Evolutionary conservation across 2,797 vertebrate genomes (phyloP).

Genomic region (Protosalanx chinensis): DNA sequence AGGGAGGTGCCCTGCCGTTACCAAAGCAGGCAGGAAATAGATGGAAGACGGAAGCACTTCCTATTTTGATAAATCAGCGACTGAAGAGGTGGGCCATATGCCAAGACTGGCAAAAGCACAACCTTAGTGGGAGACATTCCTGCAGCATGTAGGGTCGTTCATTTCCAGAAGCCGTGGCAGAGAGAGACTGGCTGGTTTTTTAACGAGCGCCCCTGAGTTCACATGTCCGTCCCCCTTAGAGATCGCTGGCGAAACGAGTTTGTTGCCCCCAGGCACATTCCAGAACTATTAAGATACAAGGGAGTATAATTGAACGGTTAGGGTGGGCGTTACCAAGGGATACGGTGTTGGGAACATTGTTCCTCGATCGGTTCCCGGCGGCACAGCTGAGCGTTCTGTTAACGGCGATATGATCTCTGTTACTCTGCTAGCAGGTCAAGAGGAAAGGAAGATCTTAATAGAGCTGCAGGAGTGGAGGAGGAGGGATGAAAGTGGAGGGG

Average conservation of each 20-base stretch:
- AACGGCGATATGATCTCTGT: not conserved
- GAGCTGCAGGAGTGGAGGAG: not conserved
- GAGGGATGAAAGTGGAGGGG: too few relatives aligned
- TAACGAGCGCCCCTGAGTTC: not conserved
- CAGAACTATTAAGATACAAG: conserved; percentile 64
- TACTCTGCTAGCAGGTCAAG: not conserved
- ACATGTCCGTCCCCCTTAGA: conserved; percentile 42
- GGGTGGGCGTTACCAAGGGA: conserved; percentile 65
- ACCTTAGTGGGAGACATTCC: conserved; percentile 49
- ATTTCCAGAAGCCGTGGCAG: conserved; percentile 8
- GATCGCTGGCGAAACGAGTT: conserved; percentile 60
- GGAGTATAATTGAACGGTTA: conserved; percentile 71
- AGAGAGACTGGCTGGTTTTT: conserved; percentile 36
- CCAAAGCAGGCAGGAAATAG: conserved; percentile 55
- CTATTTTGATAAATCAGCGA: conserved; percentile 59
- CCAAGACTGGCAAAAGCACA: conserved; percentile 35
- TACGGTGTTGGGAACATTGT: conserved; percentile 30
- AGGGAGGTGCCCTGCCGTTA: conserved; percentile 38
- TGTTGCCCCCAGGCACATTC: conserved; percentile 52
- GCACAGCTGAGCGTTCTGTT: not conserved
- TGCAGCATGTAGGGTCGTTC: conserved; percentile 34
- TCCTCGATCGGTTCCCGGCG: not conserved
- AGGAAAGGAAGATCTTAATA: not conserved
- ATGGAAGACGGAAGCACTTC: conserved; percentile 52
- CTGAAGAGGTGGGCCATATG: conserved; percentile 38